A percentile compares a stretch with the other conserved stretches of the same genome.
Conservation (phyloP, 1,140 invertebrate species). For the Macrosteles quadrilineatus region DNA sequence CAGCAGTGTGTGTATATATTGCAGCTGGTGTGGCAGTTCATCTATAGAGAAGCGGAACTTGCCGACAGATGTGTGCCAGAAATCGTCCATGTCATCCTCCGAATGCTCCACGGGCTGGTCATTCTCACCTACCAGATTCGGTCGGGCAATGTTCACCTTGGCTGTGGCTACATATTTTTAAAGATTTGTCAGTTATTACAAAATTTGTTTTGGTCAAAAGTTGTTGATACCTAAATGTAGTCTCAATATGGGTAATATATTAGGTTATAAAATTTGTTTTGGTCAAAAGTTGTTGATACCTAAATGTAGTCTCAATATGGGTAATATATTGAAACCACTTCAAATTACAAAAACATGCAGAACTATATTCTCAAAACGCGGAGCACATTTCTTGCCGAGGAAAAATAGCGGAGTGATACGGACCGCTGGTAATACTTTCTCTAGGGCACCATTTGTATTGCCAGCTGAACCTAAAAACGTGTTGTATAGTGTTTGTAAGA, state of each 20-base stretch:
- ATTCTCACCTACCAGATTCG: constrained; percentile 67
- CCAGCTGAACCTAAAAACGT: too few species aligned
- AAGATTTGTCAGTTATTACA: constrained; percentile 27
- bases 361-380: too few species aligned
- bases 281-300: not conserved
- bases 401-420: too few species aligned
- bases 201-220: constrained; percentile 17
- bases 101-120: constrained; percentile 64
- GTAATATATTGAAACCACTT: too few species aligned
- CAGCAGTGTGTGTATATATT: constrained; percentile 88
- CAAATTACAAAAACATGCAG: too few species aligned
- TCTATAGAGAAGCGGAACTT: constrained; percentile 90
- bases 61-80: constrained; percentile 90
- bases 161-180: constrained; percentile 54
- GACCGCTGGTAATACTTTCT: too few species aligned
- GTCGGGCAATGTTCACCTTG: constrained; percentile 64
- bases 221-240: too few species aligned
- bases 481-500: too few species aligned
- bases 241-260: too few species aligned
- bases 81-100: constrained; percentile 74
- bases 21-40: constrained; percentile 88
- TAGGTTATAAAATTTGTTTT: constrained; percentile 20
- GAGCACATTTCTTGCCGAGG: too few species aligned
- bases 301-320: too few species aligned
- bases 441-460: too few species aligned